phyloP scores from a whole-genome alignment of 2,113 vertebrate genomes.

The Callorhinus ursinus region DNA sequence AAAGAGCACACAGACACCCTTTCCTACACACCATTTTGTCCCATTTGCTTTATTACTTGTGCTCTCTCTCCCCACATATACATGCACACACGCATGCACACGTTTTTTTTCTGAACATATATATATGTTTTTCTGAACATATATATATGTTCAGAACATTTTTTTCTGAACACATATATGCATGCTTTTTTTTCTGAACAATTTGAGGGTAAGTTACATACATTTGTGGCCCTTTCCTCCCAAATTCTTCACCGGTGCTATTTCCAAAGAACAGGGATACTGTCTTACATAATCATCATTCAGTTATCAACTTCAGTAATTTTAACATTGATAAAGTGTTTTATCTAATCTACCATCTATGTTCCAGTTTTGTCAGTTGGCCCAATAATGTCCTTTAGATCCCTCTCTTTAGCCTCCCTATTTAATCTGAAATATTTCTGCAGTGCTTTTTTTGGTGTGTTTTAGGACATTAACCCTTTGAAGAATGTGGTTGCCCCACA shows the following conservation, averaged over 20 bases:
- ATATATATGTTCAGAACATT: too few relatives aligned
- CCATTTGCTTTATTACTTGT: neutral
- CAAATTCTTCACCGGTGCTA: neutral
- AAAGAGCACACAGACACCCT: fast-evolving
- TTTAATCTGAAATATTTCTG: neutral
- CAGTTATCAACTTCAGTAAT: neutral
- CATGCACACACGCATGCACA: too few relatives aligned
- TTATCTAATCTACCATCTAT: neutral
- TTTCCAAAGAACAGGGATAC: neutral
- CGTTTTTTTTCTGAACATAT: neutral
- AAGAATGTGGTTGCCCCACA: fast-evolving
- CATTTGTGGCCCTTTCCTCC: neutral
- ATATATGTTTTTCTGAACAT: neutral
- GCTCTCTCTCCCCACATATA: fast-evolving
- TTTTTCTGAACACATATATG: too few relatives aligned
- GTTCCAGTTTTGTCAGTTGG: neutral
- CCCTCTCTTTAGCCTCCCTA: neutral
- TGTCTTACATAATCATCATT: neutral
- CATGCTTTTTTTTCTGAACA: neutral
- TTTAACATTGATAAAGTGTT: neutral
- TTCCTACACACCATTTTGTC: neutral
- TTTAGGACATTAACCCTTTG: neutral
- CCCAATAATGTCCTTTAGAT: neutral
- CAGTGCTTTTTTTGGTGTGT: neutral
- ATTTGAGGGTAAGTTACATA: neutral